Evolutionary conservation across 2,113 vertebrate species (phyloP).

Genomic region (Sarotherodon lohbergeri): DNA sequence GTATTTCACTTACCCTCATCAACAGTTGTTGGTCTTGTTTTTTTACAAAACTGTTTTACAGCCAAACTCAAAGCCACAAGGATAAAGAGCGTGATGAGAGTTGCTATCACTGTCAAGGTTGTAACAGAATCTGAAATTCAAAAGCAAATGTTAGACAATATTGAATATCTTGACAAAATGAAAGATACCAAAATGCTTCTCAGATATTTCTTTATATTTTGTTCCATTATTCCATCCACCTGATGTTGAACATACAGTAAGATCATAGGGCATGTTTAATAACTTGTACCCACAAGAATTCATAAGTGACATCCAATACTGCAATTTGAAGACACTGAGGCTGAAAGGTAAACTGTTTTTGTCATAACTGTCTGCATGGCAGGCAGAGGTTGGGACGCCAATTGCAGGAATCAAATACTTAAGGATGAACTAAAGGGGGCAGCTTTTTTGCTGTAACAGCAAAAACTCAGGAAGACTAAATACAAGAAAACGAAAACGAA

Average conservation of each 20-base stretch:
- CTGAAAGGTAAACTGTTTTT: not conserved
- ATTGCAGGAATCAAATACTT: not conserved
- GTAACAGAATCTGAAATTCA: not conserved
- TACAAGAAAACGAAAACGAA: not conserved
- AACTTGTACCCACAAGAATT: not conserved
- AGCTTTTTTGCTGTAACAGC: fast-evolving
- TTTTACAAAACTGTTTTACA: not conserved
- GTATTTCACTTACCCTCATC: not conserved
- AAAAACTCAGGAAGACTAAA: not conserved
- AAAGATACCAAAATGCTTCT: not conserved
- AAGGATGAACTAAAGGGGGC: not conserved
- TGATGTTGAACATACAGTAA: not conserved
- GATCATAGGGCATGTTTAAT: not conserved
- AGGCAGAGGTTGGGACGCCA: not conserved
- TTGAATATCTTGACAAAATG: not conserved
- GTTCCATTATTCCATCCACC: not conserved
- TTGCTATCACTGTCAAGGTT: not conserved
- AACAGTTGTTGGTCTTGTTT: not conserved
- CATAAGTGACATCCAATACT: not conserved
- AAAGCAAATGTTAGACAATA: not conserved
- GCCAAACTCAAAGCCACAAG: not conserved
- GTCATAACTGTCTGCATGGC: not conserved
- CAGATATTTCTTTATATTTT: not conserved
- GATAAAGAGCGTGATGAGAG: fast-evolving
- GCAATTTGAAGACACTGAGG: not conserved